Percentiles rank a stretch among this genome's conserved stretches.
Conservation (phyloP, 2,113 vertebrate genomes). For the Aegotheles bennettii region DNA sequence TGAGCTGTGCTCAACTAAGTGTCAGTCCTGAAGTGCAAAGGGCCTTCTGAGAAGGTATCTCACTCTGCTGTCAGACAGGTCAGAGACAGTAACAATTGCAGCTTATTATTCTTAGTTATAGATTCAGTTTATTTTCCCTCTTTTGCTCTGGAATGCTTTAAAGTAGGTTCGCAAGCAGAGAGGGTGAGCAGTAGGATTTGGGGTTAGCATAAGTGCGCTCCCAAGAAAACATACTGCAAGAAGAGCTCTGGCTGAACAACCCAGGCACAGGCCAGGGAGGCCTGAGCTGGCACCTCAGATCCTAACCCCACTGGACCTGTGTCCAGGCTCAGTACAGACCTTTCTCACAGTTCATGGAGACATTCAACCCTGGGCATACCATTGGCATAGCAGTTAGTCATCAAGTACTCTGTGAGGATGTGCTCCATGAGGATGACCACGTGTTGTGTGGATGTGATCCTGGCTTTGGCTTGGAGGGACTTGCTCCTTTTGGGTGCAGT, state of each 20-base stretch:
- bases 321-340: neutral
- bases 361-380: neutral
- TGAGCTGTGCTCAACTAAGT: neutral
- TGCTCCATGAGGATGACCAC: neutral
- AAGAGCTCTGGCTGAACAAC: neutral
- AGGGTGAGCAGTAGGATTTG: neutral
- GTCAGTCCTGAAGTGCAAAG: constrained; percentile 37
- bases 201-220: neutral
- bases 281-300: neutral
- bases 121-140: constrained; percentile 10
- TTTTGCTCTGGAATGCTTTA: neutral
- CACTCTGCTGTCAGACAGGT: constrained; percentile 1
- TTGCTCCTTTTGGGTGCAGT: neutral
- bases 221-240: neutral
- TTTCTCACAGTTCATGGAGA: neutral
- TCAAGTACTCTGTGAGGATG: neutral
- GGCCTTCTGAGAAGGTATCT: neutral
- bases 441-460: neutral
- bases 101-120: constrained; percentile 34
- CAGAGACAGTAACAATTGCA: neutral
- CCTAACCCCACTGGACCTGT: accelerated
- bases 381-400: neutral
- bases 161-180: neutral
- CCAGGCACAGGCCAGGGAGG: neutral
- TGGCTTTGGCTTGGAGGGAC: neutral